Evolutionary conservation across 2,113 vertebrate species (phyloP), one percentile per base, ranked within the genome.

Genomic region (Morone saxatilis): DNA sequence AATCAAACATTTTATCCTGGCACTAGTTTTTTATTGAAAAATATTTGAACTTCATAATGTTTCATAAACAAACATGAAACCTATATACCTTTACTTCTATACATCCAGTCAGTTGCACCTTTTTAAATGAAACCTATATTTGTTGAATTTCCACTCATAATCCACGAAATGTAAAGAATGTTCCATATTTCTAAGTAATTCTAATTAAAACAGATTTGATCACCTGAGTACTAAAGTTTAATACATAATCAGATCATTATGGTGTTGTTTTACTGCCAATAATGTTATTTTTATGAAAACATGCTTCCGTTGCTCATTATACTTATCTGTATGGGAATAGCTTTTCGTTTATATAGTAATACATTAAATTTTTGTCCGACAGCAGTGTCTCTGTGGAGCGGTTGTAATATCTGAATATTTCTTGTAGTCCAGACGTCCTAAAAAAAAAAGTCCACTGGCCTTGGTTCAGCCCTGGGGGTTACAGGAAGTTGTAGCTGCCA

Each of bases 401-500:
- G 41, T 2, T 56, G 13, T 20, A 53, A 63, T 4, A 11, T 48
- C 8, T 38, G 5, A 31, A 50, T 8, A 43, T 67, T 22, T 40
- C 5, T 47, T 61, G 6, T 38, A 40, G 59, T 67, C 75, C 60
- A 57, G 69, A 69, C 53, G 31, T 69, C 84, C 63, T 71, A 68
- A 65, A 78, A 84, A 65, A 78, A 84, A 72, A 31, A 72, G 59
- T 71, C 36, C 60, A 31, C 17, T 59, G 76, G 80, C 75, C 89
- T 88, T 94, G 94, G 94, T 94, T 91, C 92, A 88, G 86, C 86
- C 76, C 78, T 22, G 50, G 90, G 95, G 94, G 92, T 95, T 92
- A 96, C 96, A 95, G 96, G 96, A 97, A 96, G 96, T 96, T 94
- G 95, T 93, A 89, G 94, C 95, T 96, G 96, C 96, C 95, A 96